Evolutionary conservation across 2,888 invertebrate species (phyloP).

Genomic region (Synanthedon vespiformis): DNA sequence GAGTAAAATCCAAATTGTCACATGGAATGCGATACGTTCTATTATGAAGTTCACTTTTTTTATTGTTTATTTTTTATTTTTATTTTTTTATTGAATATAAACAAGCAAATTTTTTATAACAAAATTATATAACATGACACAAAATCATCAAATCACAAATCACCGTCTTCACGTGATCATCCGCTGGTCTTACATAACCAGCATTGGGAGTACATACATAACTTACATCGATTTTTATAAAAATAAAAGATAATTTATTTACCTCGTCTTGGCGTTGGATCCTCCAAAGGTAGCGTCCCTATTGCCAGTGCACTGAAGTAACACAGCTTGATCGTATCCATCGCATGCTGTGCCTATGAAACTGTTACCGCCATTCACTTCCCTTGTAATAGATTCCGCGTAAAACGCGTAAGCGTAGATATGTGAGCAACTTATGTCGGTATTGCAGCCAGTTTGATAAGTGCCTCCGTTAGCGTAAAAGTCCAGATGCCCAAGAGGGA

Average conservation of each 20-base stretch:
- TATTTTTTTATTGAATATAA: no score
- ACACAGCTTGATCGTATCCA: slow-evolving; percentile 27
- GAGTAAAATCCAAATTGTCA: no score
- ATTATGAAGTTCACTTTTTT: no score
- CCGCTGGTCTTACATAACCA: no score
- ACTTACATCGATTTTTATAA: no score
- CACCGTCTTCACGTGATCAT: no score
- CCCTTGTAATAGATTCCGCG: slow-evolving; percentile 40
- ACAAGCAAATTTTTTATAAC: neutral
- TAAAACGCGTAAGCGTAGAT: slow-evolving; percentile 35
- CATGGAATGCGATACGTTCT: no score
- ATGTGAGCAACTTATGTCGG: slow-evolving; percentile 33
- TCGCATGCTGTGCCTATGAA: slow-evolving; percentile 49
- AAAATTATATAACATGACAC: no score
- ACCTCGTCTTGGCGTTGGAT: slow-evolving; percentile 27
- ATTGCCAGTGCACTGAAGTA: slow-evolving; percentile 27
- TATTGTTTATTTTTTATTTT: no score
- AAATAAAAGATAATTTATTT: slow-evolving; percentile 4
- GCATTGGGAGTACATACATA: no score
- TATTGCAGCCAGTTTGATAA: slow-evolving; percentile 37
- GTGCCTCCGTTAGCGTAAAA: slow-evolving; percentile 56
- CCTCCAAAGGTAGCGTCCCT: slow-evolving; percentile 42
- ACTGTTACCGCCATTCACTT: slow-evolving; percentile 14
- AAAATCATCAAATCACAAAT: no score
- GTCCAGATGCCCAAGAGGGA: slow-evolving; percentile 46